Evolutionary conservation across 1,140 invertebrate species (phyloP).

Genomic region (Nasonia longicornis): DNA sequence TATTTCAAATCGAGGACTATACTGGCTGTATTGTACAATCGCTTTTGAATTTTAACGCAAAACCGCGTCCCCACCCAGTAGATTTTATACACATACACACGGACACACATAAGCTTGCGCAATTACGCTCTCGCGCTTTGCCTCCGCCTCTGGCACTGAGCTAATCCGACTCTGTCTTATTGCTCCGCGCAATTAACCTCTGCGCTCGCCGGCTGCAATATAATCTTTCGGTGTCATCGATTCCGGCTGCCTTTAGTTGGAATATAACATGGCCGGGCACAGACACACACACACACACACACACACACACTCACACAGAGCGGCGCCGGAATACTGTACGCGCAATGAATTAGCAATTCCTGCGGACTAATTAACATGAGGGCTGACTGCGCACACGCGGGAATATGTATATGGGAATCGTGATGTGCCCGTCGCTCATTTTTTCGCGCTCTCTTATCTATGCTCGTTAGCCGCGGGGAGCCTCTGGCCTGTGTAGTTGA

Average conservation of each 20-base stretch:
- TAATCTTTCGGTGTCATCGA: slow-evolving; percentile 42
- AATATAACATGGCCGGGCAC: background rate
- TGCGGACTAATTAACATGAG: slow-evolving; percentile 37
- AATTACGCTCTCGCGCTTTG: background rate
- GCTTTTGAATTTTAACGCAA: background rate
- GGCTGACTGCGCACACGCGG: background rate
- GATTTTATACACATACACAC: background rate
- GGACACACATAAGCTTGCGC: background rate
- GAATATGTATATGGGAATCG: background rate
- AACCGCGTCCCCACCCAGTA: background rate
- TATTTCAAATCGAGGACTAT: slow-evolving; percentile 15
- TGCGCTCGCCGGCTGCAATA: background rate
- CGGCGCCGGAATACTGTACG: no score
- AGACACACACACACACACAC: no score
- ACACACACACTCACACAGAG: no score
- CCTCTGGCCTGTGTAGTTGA: background rate
- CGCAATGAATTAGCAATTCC: slow-evolving; percentile 23
- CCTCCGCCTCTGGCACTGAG: background rate
- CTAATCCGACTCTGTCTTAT: background rate
- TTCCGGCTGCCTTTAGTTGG: slow-evolving; percentile 1
- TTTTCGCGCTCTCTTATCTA: no score
- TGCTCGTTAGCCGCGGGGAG: background rate
- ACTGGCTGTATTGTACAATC: background rate
- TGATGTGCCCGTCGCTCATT: background rate
- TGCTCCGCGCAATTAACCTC: slow-evolving; percentile 33